phyloP scores from a whole-genome alignment of 1,140 invertebrate genomes.

The Maniola jurtina region DNA sequence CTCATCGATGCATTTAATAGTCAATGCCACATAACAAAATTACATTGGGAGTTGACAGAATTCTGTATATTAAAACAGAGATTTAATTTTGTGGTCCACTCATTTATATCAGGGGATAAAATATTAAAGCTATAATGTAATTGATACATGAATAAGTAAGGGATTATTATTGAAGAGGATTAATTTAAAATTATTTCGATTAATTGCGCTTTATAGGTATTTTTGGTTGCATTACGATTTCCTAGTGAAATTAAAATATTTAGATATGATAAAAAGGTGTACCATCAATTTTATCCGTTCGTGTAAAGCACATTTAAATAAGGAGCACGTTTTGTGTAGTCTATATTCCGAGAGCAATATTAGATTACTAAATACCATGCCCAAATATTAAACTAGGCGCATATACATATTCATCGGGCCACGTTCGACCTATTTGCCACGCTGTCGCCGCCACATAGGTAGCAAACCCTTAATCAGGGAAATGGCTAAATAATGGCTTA shows the following conservation, averaged over 20 bases:
- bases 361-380: slow-evolving; percentile 38
- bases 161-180: slow-evolving; percentile 25
- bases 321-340: too few species aligned
- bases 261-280: too few species aligned
- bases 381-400: slow-evolving; percentile 50
- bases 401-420: slow-evolving; percentile 64
- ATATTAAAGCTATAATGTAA: slow-evolving; percentile 32
- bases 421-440: slow-evolving; percentile 61
- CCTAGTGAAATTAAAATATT: too few species aligned
- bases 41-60: slow-evolving; percentile 27
- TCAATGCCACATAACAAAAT: slow-evolving; percentile 29
- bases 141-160: slow-evolving; percentile 29
- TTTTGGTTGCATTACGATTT: not conserved
- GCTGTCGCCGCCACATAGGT: slow-evolving; percentile 45
- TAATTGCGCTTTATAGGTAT: not conserved
- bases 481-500: slow-evolving; percentile 36
- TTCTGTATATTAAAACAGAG: slow-evolving; percentile 34
- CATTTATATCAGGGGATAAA: slow-evolving; percentile 27
- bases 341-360: too few species aligned
- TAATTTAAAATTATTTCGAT: slow-evolving; percentile 23
- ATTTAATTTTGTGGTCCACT: slow-evolving; percentile 32
- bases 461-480: slow-evolving; percentile 3
- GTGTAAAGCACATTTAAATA: too few species aligned
- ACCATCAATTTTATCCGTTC: too few species aligned
- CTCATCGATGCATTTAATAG: slow-evolving; percentile 23